Conservation (phyloP, 1,140 invertebrate species). For the Chrysoperla carnea region DNA sequence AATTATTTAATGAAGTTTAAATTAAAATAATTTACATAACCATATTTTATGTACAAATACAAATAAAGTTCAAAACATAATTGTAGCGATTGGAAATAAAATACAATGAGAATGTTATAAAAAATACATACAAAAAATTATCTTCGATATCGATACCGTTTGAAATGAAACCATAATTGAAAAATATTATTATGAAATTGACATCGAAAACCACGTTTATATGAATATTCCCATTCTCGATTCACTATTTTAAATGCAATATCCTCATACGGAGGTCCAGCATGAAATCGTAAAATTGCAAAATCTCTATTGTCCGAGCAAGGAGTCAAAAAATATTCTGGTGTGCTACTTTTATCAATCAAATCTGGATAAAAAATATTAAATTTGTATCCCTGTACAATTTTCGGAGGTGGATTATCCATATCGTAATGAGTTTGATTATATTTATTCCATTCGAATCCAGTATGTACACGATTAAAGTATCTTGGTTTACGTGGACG, state of each 20-base stretch:
- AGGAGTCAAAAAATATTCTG: slow-evolving; percentile 84
- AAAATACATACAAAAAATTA: slow-evolving; percentile 25
- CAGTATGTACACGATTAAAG: slow-evolving; percentile 90
- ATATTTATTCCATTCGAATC: slow-evolving; percentile 99
- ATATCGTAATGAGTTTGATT: slow-evolving; percentile 99
- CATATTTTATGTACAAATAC: no score
- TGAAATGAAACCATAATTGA: slow-evolving; percentile 99
- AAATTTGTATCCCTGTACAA: slow-evolving; percentile 99
- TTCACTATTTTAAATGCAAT: slow-evolving; percentile 99
- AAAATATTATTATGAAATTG: slow-evolving; percentile 99
- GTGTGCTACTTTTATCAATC: slow-evolving; percentile 87
- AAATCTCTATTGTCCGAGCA: slow-evolving; percentile 90
- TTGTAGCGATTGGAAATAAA: no score
- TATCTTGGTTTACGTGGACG: slow-evolving; percentile 92
- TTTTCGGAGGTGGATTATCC: slow-evolving; percentile 99
- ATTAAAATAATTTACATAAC: no score
- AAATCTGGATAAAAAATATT: slow-evolving; percentile 99
- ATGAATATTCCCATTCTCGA: slow-evolving; percentile 98
- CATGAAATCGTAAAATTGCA: slow-evolving; percentile 83
- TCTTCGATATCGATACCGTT: slow-evolving; percentile 88
- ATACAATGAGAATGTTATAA: no score
- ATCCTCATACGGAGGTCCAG: slow-evolving; percentile 97
- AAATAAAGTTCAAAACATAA: no score
- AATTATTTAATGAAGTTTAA: no score
- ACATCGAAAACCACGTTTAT: slow-evolving; percentile 93